phyloP scores from a whole-genome alignment of 2,797 vertebrate genomes.

The Peromyscus melanophrys region DNA sequence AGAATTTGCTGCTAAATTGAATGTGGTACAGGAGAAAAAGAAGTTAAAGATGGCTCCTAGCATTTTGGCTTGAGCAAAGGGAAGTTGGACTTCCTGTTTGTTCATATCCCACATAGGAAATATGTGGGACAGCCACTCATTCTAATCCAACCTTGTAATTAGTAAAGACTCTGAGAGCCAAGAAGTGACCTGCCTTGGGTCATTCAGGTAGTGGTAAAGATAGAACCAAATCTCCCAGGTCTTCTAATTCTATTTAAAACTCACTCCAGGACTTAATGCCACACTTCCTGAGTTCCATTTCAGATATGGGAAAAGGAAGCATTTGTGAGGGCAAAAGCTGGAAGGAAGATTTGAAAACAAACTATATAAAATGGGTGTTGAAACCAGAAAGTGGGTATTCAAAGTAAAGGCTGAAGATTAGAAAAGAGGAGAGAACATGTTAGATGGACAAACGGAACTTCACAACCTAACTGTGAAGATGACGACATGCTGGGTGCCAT shows the following conservation, averaged over 20 bases:
- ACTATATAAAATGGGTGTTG: background rate
- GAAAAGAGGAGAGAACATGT: background rate
- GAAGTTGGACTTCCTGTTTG: conserved; percentile 58
- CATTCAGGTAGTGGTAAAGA: background rate
- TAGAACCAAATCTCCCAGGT: background rate
- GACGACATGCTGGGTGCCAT: background rate
- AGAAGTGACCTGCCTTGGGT: background rate
- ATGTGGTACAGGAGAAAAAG: background rate
- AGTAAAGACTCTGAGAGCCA: conserved; percentile 9
- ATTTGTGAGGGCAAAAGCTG: background rate
- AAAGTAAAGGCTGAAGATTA: background rate
- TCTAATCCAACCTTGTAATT: background rate
- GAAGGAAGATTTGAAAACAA: conserved; percentile 28
- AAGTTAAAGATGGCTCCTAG: conserved; percentile 27
- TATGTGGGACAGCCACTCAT: background rate
- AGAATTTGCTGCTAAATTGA: conserved; percentile 22
- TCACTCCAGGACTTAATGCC: background rate
- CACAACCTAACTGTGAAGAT: background rate
- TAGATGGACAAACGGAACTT: background rate
- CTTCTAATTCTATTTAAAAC: background rate
- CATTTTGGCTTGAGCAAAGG: conserved; percentile 7
- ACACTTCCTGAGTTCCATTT: background rate
- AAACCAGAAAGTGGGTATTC: conserved; percentile 23
- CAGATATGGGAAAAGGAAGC: background rate
- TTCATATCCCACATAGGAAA: background rate